Base-by-base conservation (phyloP, 64 coral and sea anemone species). In the Montipora efflorescens region DNA sequence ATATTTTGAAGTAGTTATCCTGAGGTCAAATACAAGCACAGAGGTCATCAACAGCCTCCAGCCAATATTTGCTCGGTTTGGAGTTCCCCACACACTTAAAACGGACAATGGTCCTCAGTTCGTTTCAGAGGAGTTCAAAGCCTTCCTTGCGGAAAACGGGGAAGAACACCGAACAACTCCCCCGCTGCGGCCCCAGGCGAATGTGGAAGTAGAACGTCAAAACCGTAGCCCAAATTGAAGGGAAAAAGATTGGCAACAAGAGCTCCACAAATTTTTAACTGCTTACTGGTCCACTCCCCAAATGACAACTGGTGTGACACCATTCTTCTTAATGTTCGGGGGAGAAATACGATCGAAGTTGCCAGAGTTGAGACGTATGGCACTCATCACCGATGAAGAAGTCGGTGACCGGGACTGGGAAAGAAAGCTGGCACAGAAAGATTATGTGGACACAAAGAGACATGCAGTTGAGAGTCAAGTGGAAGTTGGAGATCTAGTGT, bases 381-480 rank as follows among this genome's bases (percentile, higher is more conserved):
- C 75, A 77, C 5, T 8, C 19, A 18, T 79, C 47, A 52, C 77
- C 48, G n/a, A n/a, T 52, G 77, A 52, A 52, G 48, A 79, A 79
- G 48, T 79, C 19, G 2, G 77, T 55, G 52, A 55, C 52, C 3
- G 3, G 52, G 52, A 55, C 52, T 77, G 75, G 75, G 8, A 47
- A 47, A 79, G 77, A 19, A 79, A 79, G 77, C 48, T 79, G 77
- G 5, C 77, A 20, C 77, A 79, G 77, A 79, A 79, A 52, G 77
- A 79, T 16, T 79, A 79, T 50, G 48, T 79, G 4, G 77, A 79
- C 19, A 19, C 18, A 16, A 79, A n/a, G 77, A 79, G 77, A 18
- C 3, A 19, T 79, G 77, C 77, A 19, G 15, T 51, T 79, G 15
- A 20, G 48, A 79, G 77, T 79, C 36, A 79, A 52, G 47, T 79